Conservation (phyloP, 2,113 vertebrate species). For the Cyanoliseus patagonus region DNA sequence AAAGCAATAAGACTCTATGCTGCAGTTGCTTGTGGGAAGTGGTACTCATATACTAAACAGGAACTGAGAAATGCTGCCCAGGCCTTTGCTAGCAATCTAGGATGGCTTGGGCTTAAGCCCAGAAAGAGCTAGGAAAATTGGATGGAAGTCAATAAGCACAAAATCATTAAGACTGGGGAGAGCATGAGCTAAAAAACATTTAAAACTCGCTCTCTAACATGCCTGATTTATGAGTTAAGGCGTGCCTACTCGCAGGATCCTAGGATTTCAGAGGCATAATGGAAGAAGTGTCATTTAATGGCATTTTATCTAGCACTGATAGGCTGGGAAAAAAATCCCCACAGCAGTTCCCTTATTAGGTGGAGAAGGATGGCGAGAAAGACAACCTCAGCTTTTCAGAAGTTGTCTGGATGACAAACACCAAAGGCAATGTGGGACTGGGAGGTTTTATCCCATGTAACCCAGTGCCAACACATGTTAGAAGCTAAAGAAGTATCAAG, state of each 20-base stretch:
- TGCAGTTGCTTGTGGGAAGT: neutral
- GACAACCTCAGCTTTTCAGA: neutral
- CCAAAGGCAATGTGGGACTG: neutral
- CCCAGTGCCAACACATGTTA: neutral
- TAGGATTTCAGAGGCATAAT: neutral
- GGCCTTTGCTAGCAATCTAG: neutral
- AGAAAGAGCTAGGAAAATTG: conserved; percentile 18
- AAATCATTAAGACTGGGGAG: neutral
- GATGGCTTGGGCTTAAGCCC: conserved; percentile 13
- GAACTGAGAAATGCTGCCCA: neutral
- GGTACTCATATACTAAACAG: neutral
- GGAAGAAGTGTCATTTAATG: neutral
- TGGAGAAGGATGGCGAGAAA: neutral
- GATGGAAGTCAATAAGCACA: conserved; percentile 18
- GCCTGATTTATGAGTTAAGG: neutral
- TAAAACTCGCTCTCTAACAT: neutral
- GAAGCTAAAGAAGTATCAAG: neutral
- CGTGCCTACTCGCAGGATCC: neutral
- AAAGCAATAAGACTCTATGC: neutral
- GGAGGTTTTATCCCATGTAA: neutral
- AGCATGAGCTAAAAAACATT: neutral
- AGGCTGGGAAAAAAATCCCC: neutral
- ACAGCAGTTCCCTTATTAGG: neutral
- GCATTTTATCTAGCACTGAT: neutral
- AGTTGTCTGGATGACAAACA: neutral